phyloP scores from a whole-genome alignment of 2,113 vertebrate species.

The Pseudopodoces humilis region DNA sequence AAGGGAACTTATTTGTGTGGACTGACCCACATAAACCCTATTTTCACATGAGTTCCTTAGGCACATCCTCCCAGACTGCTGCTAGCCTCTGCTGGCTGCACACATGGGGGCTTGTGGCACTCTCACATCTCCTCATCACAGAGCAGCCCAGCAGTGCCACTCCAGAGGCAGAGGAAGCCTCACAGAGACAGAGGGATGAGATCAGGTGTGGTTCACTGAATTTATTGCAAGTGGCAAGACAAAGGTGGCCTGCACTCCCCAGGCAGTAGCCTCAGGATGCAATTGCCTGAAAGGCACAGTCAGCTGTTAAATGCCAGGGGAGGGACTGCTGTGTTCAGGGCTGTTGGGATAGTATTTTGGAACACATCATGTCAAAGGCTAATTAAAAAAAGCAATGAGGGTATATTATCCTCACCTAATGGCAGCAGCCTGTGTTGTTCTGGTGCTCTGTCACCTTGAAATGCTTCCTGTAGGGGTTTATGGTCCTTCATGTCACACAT shows the following conservation, averaged over 20 bases:
- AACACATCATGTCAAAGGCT: fast-evolving
- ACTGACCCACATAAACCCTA: background rate
- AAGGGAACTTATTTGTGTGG: background rate
- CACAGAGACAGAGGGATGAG: background rate
- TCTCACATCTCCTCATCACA: background rate
- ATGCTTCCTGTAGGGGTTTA: fast-evolving
- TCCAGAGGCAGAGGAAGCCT: background rate
- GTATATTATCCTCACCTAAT: background rate
- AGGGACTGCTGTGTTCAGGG: background rate
- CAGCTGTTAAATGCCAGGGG: background rate
- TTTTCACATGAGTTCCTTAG: background rate
- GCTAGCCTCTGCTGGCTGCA: background rate
- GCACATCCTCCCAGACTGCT: background rate
- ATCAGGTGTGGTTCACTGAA: background rate
- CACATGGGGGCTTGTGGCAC: background rate
- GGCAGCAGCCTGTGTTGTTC: background rate
- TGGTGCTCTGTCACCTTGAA: background rate
- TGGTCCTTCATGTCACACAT: fast-evolving
- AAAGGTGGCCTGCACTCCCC: background rate
- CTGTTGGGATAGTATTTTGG: background rate
- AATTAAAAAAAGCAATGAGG: background rate
- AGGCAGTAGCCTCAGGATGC: background rate
- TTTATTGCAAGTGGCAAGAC: background rate
- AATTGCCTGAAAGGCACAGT: background rate
- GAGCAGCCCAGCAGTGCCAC: background rate